Conservation (phyloP, 1,140 invertebrate genomes). For the Drosophila aff. region DNA sequence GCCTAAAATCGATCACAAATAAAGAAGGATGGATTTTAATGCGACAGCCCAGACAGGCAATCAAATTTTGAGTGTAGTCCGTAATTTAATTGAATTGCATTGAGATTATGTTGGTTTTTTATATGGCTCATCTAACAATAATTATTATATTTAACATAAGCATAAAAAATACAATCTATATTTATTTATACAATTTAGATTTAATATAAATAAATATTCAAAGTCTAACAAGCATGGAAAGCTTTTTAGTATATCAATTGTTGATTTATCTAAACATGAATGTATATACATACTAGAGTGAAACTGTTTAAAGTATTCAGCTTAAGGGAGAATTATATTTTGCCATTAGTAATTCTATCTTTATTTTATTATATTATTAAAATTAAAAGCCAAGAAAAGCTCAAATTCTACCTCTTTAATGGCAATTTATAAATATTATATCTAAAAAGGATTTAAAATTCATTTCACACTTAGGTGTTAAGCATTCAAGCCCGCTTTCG, state of each 20-base stretch:
- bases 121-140: too few relatives aligned
- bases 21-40: conserved; percentile 10
- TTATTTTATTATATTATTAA: neutral
- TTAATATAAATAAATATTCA: too few relatives aligned
- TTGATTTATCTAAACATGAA: too few relatives aligned
- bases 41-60: conserved; percentile 4
- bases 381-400: neutral
- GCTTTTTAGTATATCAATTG: too few relatives aligned
- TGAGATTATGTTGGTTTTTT: neutral
- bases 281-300: too few relatives aligned
- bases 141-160: too few relatives aligned
- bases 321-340: too few relatives aligned
- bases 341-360: too few relatives aligned
- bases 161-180: too few relatives aligned
- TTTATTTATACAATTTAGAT: too few relatives aligned
- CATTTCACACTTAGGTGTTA: neutral
- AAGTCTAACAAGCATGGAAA: too few relatives aligned
- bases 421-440: neutral
- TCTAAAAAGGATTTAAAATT: neutral
- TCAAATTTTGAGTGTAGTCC: neutral
- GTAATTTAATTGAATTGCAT: neutral
- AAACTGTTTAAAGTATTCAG: too few relatives aligned
- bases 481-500: neutral
- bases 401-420: neutral
- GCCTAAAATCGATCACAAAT: neutral